Evolutionary conservation across 2,797 vertebrate species (phyloP).

Genomic region (Nyctibius grandis): DNA sequence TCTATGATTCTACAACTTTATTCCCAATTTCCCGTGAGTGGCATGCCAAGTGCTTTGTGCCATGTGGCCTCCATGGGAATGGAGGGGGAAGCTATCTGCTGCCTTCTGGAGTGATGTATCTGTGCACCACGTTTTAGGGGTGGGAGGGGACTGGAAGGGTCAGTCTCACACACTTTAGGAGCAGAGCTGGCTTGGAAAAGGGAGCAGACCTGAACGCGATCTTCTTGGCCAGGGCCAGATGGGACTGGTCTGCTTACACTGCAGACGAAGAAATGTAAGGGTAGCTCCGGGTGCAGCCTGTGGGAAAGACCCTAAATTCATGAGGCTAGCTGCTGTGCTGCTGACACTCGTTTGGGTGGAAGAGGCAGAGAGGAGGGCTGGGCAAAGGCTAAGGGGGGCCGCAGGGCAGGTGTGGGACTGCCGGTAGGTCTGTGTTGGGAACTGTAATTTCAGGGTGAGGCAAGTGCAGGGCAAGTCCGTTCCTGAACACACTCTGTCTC

Average conservation of each 20-base stretch:
- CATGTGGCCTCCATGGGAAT: rapidly evolving
- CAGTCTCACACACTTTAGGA: not conserved
- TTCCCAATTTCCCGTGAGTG: rapidly evolving
- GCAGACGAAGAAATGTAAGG: not conserved
- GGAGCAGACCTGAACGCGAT: not conserved
- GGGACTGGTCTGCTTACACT: not conserved
- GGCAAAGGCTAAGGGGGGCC: not conserved
- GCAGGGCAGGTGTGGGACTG: not conserved
- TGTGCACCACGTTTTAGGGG: not conserved
- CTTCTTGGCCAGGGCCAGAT: not conserved
- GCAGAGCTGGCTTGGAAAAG: not conserved
- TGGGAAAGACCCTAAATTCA: not conserved
- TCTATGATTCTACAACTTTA: too few relatives aligned
- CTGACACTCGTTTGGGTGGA: rapidly evolving
- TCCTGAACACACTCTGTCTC: rapidly evolving
- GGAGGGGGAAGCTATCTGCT: not conserved
- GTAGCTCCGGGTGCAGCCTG: not conserved
- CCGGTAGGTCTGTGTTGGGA: not conserved
- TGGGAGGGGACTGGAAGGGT: not conserved
- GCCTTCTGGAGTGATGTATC: not conserved
- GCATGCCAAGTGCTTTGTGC: rapidly evolving
- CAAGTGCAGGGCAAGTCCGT: rapidly evolving
- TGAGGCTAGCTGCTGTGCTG: not conserved
- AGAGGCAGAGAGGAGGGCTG: not conserved
- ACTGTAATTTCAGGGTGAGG: not conserved